Evolutionary conservation across 2,797 vertebrate genomes (phyloP), one percentile per base, ranked within the genome.

Genomic region (Melanotaenia pygmaea): DNA sequence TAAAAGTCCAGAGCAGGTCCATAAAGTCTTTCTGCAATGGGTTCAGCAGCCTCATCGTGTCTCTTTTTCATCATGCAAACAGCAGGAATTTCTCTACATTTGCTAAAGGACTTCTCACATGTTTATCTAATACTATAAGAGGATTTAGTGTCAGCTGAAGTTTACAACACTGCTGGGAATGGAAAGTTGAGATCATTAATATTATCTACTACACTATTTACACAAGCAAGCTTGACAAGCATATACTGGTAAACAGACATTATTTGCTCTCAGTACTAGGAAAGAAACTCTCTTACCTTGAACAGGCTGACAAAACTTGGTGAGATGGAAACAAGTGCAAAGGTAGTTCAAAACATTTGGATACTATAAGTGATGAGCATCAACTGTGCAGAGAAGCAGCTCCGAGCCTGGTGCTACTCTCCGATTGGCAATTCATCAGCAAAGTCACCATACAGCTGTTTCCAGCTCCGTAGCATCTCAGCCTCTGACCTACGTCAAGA

Each of bases 211-310:
- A 34, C 16, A 37, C 6, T 16, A 37, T 53, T 28, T n/a, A 47
- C 20, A 47, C 8, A 47, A 47, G 7, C 20, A 47, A 18, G 1
- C 20, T 47, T 47, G 20, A 47, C 43, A 5, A 20, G 16, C 18
- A 7, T 45, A 1, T 7, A n/a, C 45, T 47, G 5, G 45, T 47
- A 47, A 24, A 20, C n/a, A 45, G 20, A 67, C 37, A 69, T 28
- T 2, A 58, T 63, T 72, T 43, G 10, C 38, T 20, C 18, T 59
- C 32, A 34, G 26, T 34, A 65, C 13, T 38, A 5, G 74, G 38
- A 59, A 26, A 43, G 74, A 74, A 37, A 57, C 12, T 68, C 73
- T 89, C 91, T 88, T 78, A 93, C 91, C 91, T 35, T 40, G 45
- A 47, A 34, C 24, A 60, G 0, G 18, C 9, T 72, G 70, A 54